Base-by-base conservation (phyloP, 2,888 invertebrate genomes). In the Agapostemon virescens region DNA sequence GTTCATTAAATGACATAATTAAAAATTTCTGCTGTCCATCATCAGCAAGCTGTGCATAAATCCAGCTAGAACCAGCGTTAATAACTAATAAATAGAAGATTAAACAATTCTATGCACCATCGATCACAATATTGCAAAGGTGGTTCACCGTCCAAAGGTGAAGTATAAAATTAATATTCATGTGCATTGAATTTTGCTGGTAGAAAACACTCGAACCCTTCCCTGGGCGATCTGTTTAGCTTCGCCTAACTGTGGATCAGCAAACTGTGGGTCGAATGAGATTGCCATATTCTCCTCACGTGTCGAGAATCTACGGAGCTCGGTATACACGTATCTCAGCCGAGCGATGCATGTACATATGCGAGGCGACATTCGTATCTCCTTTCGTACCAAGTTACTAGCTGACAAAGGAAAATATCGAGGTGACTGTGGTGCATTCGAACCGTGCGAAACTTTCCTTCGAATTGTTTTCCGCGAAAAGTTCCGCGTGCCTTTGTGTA, bases 381-480 rank as follows among this genome's bases (percentile, higher is more conserved):
- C 45, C 55, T 67, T 40, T 26, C 36, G 2, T 58, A 15, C 30
- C 5, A 23, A 45, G 63, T 40, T 45, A 49, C 36, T 64, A 4
- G 58, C 23, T 26, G 26, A 71, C 63, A 63, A 77, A 77, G 68
- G 71, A 45, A 72, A 69, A 66, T 78, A 74, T 78, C 55, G 64
- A 69, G 23, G 55, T 58, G 49, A 66, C 55, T 45, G 20, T 6
- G 36, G 42, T 6, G 40, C n/a, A 66, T 45, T 45, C 55, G 58
- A 45, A 63, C 26, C 11, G 23, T 45, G 26, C n/a, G 36, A n/a
- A 69, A 69, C 64, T 74, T 74, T 64, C 63, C 40, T 40, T 68
- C 63, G 38, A 69, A 73, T 68, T 69, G 69, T 69, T 74, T 69
- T 30, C 33, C 52, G 61, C 38, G 61, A 63, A 61, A 63, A 63